Base-by-base conservation (phyloP, 2,113 vertebrate genomes). In the Zosterops lateralis region DNA sequence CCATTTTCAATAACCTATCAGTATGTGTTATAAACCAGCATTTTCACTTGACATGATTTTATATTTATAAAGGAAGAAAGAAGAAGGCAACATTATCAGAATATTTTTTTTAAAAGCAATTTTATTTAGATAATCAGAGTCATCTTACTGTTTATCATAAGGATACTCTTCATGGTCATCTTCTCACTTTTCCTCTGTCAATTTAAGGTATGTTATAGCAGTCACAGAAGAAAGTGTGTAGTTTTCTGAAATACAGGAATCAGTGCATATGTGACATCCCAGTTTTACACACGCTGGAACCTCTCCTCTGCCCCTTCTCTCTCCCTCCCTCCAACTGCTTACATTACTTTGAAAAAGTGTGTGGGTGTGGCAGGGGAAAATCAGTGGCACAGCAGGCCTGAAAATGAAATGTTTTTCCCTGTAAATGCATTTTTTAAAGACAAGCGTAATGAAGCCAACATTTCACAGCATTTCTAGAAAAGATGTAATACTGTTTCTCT, bases 291-390 rank as follows among this genome's bases (percentile, higher is more conserved):
- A 8, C 84, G 28, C 31, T 66, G 56, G 53, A 84, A 81, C 36
- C n/a, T 93, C 77, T 56, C 28, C 74, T 58, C 82, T 0, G 0
- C 62, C 54, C 38, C 67, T 83, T 89, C 54, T 72, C 47, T 45
- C 56, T 84, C 54, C 47, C 54, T 74, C 44, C 57, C 32, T 78
- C 31, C 34, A 84, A 2, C 28, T 79, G 66, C 90, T 92, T 87
- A 56, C 9, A 31, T 86, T 80, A 40, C 47, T 92, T 67, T n/a
- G 65, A 66, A 61, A 81, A 88, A 81, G 29, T 47, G 42, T 32
- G 34, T 68, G 40, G 32, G n/a, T 71, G 57, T 2, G 0, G 29
- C 0, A 0, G 6, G 40, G 38, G 29, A 53, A 50, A 57, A 58
- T 50, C 71, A 34, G 50, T 58, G 61, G 20, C 44, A 67, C 34